Percentiles rank a stretch among this genome's conserved stretches.
Conservation (phyloP, 2,113 vertebrate species). For the Chamaetylas fuelleborni region DNA sequence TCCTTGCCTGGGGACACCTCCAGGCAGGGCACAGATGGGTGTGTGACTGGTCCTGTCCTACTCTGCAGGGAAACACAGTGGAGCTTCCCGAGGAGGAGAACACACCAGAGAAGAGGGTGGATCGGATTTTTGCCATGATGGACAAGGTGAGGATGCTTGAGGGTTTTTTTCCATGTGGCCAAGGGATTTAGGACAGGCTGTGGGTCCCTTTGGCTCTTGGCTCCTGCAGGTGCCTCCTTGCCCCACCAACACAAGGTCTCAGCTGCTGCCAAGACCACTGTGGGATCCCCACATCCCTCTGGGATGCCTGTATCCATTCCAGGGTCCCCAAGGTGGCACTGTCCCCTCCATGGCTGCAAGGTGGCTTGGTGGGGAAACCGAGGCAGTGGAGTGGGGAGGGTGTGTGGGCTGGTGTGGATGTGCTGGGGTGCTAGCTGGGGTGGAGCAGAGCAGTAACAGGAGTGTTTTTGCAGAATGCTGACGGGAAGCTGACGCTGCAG, state of each 20-base stretch:
- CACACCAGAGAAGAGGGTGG: conserved; percentile 95
- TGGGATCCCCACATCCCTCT: background rate
- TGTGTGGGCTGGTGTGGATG: fast-evolving
- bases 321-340: background rate
- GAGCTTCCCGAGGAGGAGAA: conserved; percentile 97
- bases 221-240: background rate
- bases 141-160: conserved; percentile 83
- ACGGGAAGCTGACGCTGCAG: conserved; percentile 95
- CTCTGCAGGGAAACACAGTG: conserved; percentile 90
- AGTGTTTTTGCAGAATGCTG: conserved; percentile 83
- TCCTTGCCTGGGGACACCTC: fast-evolving
- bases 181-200: background rate
- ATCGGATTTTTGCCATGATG: conserved; percentile 99
- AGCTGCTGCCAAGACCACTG: background rate
- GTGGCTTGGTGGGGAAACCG: background rate
- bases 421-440: fast-evolving
- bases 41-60: background rate
- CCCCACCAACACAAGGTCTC: background rate
- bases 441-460: fast-evolving
- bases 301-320: background rate
- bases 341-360: background rate
- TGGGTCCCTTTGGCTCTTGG: background rate
- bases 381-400: fast-evolving
- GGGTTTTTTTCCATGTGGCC: background rate
- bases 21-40: background rate